These are phyloP conservation scores for Diceros bicornis DNA, from an alignment of 2,797 vertebrate genomes.

Conservation along the genomic window DNA sequence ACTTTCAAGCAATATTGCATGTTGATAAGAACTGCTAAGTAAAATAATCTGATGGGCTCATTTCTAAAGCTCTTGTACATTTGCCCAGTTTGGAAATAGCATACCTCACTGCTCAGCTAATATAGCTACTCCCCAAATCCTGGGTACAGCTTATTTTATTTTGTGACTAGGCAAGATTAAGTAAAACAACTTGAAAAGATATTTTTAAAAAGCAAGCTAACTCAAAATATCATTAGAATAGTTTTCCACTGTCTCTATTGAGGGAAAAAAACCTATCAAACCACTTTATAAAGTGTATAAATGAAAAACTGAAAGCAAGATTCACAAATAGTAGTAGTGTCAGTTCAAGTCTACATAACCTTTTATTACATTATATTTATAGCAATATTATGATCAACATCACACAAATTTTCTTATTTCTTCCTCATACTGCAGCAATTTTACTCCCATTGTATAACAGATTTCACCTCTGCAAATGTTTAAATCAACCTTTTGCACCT, in stretches of 20 bases:
- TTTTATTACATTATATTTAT: conserved; percentile 60
- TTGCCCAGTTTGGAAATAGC: conserved; percentile 60
- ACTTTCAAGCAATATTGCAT: conserved; percentile 52
- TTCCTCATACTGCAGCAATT: conserved; percentile 32
- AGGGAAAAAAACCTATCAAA: not conserved
- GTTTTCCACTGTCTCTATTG: conserved; percentile 16
- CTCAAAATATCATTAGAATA: conserved; percentile 44
- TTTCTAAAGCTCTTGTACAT: conserved; percentile 38
- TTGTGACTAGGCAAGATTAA: conserved; percentile 60
- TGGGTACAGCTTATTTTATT: not conserved
- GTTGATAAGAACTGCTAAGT: conserved; percentile 70
- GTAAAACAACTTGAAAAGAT: conserved; percentile 57
- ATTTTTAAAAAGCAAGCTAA: conserved; percentile 60
- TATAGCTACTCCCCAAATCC: not conserved
- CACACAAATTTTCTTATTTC: conserved; percentile 63
- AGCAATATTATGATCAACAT: conserved; percentile 42
- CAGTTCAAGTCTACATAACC: conserved; percentile 61
- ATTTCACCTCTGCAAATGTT: conserved; percentile 64
- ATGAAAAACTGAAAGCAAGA: conserved; percentile 61
- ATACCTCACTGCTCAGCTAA: conserved; percentile 3
- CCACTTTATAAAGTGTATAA: conserved; percentile 19
- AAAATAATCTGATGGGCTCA: conserved; percentile 51
- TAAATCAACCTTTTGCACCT: conserved; percentile 63
- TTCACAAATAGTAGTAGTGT: conserved; percentile 42
- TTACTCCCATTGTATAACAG: not conserved